phyloP scores from a whole-genome alignment of 2,888 invertebrate species.

The Molanna angustata region DNA sequence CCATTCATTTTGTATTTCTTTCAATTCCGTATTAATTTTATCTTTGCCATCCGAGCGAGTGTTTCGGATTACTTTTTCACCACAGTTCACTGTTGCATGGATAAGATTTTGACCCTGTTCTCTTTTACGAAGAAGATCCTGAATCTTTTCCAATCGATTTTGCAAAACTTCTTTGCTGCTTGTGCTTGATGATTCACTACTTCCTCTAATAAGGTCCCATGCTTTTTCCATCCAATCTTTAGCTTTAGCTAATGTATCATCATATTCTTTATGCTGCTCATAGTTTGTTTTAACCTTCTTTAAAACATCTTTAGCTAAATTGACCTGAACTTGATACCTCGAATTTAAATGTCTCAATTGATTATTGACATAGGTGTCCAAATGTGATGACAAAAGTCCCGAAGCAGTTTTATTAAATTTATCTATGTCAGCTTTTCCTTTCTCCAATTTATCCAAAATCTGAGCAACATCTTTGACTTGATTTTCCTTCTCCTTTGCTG shows the following conservation, averaged over 20 bases:
- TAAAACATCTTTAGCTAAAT: constrained; percentile 83
- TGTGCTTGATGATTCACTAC: constrained; percentile 74
- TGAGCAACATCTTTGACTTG: constrained; percentile 80
- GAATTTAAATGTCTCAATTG: constrained; percentile 84
- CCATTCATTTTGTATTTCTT: constrained; percentile 90
- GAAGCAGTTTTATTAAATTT: constrained; percentile 78
- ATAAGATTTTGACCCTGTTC: constrained; percentile 87
- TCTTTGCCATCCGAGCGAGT: constrained; percentile 89
- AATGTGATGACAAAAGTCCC: constrained; percentile 73
- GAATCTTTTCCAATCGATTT: constrained; percentile 72
- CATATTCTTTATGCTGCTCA: constrained; percentile 81
- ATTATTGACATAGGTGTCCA: constrained; percentile 85
- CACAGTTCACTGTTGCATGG: constrained; percentile 83
- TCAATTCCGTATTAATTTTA: constrained; percentile 80
- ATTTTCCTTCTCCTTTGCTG: constrained; percentile 77
- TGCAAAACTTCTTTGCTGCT: constrained; percentile 83
- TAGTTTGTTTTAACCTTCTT: constrained; percentile 88
- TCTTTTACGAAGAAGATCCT: constrained; percentile 74
- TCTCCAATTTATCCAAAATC: constrained; percentile 68
- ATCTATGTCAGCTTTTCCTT: constrained; percentile 80
- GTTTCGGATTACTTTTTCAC: constrained; percentile 84
- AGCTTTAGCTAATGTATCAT: constrained; percentile 71
- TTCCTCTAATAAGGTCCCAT: constrained; percentile 75
- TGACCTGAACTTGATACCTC: constrained; percentile 83
- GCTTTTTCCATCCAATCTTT: constrained; percentile 86